Percentiles rank a stretch among this genome's conserved stretches.
phyloP scores from a whole-genome alignment of 2,888 invertebrate species.

The Lasioglossum pauxillum region DNA sequence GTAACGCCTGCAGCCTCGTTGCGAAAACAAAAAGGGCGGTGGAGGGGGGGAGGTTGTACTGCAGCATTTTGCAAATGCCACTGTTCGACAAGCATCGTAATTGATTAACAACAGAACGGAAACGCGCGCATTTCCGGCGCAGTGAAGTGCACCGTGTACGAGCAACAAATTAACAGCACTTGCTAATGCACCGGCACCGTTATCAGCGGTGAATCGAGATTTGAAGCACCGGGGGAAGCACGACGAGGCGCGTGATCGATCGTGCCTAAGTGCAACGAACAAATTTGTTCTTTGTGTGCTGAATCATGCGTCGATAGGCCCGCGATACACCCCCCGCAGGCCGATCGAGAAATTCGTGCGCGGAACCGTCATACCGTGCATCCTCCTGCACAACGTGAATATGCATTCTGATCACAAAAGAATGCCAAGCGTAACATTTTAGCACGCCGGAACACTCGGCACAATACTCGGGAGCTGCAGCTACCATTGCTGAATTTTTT shows the following conservation, averaged over 20 bases:
- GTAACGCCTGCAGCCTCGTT: neutral
- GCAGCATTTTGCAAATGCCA: conserved; percentile 19
- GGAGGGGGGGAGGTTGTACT: neutral
- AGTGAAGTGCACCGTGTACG: conserved; percentile 31
- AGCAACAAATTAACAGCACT: conserved; percentile 55
- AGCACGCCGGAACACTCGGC: neutral
- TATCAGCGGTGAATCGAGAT: conserved; percentile 57
- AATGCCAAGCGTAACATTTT: neutral
- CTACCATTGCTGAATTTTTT: neutral
- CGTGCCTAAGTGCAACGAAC: conserved; percentile 51
- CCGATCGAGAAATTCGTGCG: conserved; percentile 29
- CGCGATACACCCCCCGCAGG: conserved; percentile 13
- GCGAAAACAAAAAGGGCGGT: conserved; percentile 8
- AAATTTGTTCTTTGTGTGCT: conserved; percentile 57
- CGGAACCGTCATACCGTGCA: neutral
- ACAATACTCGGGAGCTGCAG: neutral
- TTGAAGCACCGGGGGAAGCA: conserved; percentile 41
- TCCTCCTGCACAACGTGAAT: neutral
- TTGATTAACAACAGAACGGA: conserved; percentile 60
- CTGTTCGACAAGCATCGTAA: conserved; percentile 50
- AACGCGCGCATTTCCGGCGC: conserved; percentile 54
- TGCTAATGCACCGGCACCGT: conserved; percentile 54
- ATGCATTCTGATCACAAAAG: conserved; percentile 10
- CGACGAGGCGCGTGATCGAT: conserved; percentile 56
- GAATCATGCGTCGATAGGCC: conserved; percentile 45